Evolutionary conservation across 30 jellyfish, hydroid and myxozoan species (phyloP).

Genomic region (Turritopsis rubra): DNA sequence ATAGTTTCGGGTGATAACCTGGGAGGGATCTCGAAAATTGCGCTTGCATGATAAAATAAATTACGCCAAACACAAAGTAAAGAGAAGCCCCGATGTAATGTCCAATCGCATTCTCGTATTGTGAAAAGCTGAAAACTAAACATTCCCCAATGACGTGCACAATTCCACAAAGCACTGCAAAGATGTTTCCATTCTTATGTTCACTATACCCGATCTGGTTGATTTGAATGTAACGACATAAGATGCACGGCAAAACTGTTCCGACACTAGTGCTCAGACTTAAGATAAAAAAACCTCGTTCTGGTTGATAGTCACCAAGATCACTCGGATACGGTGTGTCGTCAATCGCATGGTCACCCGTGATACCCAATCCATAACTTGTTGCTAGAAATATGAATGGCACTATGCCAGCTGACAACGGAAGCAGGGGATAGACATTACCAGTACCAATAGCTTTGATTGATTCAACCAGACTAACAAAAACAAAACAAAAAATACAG

Average conservation of each 20-base stretch:
- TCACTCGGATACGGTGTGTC: slow-evolving; percentile 28
- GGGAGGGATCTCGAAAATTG: slow-evolving; percentile 3
- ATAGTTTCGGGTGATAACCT: slow-evolving; percentile 9
- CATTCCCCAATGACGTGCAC: slow-evolving; percentile 4
- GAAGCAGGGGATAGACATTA: neutral
- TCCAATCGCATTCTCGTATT: neutral
- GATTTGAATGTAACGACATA: slow-evolving; percentile 13
- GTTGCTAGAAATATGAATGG: neutral
- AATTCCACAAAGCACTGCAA: slow-evolving; percentile 16
- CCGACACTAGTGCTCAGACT: neutral
- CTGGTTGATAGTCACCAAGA: slow-evolving; percentile 25
- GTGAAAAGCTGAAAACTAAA: neutral
- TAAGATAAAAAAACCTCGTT: slow-evolving; percentile 8
- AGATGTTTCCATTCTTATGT: neutral
- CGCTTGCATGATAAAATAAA: slow-evolving; percentile 14
- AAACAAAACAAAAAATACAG: neutral
- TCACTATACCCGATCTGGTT: neutral
- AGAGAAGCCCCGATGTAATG: slow-evolving; percentile 23
- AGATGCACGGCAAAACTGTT: neutral
- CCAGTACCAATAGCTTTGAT: neutral
- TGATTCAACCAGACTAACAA: neutral
- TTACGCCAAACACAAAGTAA: neutral
- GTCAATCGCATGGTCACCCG: neutral
- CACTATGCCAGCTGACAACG: neutral
- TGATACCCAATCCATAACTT: slow-evolving; percentile 24